Evolutionary conservation across 2,888 invertebrate species (phyloP).

Genomic region (Ommatoiulus sabulosus): DNA sequence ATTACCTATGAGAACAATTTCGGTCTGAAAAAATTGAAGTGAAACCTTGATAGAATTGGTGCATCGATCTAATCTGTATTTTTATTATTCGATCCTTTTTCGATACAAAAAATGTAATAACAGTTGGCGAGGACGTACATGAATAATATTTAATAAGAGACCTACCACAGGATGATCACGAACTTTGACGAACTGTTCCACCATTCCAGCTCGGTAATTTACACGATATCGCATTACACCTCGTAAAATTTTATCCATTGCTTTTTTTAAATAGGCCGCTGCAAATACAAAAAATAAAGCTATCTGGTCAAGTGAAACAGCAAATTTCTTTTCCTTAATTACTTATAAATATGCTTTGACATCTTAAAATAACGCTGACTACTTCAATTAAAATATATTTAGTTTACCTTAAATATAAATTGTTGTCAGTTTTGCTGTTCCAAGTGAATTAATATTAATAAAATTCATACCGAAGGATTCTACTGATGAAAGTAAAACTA

Average conservation of each 20-base stretch:
- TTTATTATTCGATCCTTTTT: no score
- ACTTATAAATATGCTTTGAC: background rate
- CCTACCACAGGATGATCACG: slow-evolving; percentile 86
- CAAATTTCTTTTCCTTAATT: no score
- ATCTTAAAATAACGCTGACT: background rate
- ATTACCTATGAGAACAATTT: no score
- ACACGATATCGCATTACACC: slow-evolving; percentile 91
- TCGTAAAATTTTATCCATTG: slow-evolving; percentile 87
- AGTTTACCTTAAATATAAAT: background rate
- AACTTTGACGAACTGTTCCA: slow-evolving; percentile 91
- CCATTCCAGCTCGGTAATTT: slow-evolving; percentile 85
- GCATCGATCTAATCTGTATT: no score
- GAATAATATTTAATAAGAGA: no score
- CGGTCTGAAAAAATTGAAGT: no score
- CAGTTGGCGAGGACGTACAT: no score
- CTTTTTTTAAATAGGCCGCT: background rate
- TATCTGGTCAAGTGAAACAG: background rate
- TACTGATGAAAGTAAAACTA: background rate
- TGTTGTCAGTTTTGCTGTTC: background rate
- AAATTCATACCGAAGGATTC: background rate
- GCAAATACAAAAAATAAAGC: background rate
- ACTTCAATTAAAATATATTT: background rate
- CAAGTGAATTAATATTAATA: background rate
- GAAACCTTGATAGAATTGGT: no score
- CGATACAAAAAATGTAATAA: no score